Percentiles rank a stretch among this genome's conserved stretches.
Evolutionary conservation across 2,797 vertebrate species (phyloP).

Genomic region (Lates japonicus): DNA sequence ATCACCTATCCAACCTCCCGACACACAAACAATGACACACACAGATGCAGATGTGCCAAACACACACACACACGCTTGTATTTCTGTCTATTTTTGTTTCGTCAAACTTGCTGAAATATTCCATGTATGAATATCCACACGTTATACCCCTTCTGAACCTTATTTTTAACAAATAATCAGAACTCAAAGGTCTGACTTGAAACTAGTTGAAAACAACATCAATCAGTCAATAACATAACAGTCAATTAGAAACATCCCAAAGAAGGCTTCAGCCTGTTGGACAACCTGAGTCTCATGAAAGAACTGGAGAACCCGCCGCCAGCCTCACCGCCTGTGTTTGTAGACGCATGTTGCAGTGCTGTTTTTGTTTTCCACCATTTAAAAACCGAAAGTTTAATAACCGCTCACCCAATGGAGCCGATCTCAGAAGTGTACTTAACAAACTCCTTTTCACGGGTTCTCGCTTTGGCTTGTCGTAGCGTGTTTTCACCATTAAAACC

Average conservation of each 20-base stretch:
- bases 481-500: neutral
- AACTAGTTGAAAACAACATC: too few species aligned
- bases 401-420: neutral
- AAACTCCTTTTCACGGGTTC: neutral
- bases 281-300: too few species aligned
- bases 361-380: too few species aligned
- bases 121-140: neutral
- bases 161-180: too few species aligned
- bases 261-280: too few species aligned
- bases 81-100: neutral
- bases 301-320: neutral
- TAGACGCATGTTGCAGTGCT: neutral
- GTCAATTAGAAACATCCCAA: too few species aligned
- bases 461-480: neutral
- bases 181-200: too few species aligned
- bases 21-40: neutral
- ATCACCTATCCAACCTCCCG: slow-evolving; percentile 19
- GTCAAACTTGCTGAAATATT: neutral
- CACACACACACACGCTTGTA: neutral
- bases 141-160: too few species aligned
- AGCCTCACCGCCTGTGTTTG: neutral
- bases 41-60: neutral
- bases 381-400: too few species aligned
- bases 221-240: too few species aligned
- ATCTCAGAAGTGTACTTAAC: neutral